phyloP scores from a whole-genome alignment of 1,140 invertebrate genomes.

The Delia radicum region DNA sequence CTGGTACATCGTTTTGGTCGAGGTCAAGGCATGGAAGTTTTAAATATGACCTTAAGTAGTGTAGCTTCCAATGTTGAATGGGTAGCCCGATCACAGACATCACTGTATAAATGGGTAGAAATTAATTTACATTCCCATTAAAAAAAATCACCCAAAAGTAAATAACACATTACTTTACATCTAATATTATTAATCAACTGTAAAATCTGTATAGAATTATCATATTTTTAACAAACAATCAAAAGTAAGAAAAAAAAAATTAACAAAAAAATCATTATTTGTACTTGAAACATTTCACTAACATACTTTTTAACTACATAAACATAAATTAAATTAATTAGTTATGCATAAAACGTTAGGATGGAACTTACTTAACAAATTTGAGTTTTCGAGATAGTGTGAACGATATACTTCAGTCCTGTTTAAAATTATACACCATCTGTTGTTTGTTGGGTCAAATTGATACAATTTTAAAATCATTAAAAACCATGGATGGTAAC shows the following conservation, averaged over 20 bases:
- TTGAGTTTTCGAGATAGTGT: no score
- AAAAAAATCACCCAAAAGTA: conserved; percentile 9
- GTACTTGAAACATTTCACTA: not conserved
- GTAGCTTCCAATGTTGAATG: conserved; percentile 55
- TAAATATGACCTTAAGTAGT: conserved; percentile 54
- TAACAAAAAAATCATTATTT: conserved; percentile 3
- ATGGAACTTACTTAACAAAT: no score
- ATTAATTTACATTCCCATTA: conserved; percentile 50
- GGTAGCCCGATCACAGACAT: conserved; percentile 51
- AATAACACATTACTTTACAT: not conserved
- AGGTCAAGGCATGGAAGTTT: conserved; percentile 51
- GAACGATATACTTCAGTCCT: no score
- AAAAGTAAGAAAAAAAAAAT: not conserved
- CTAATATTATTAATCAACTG: not conserved
- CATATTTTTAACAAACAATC: conserved; percentile 5
- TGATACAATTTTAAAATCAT: no score
- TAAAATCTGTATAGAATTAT: conserved; percentile 23
- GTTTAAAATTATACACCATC: no score
- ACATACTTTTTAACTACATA: conserved; percentile 2
- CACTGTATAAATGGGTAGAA: conserved; percentile 54
- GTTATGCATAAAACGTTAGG: no score
- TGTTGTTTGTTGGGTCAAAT: no score
- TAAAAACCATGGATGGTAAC: no score
- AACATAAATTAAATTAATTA: not conserved
- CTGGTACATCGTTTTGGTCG: conserved; percentile 53